Base-by-base conservation (phyloP, 2,888 invertebrate species). In the Tinea pellionella region DNA sequence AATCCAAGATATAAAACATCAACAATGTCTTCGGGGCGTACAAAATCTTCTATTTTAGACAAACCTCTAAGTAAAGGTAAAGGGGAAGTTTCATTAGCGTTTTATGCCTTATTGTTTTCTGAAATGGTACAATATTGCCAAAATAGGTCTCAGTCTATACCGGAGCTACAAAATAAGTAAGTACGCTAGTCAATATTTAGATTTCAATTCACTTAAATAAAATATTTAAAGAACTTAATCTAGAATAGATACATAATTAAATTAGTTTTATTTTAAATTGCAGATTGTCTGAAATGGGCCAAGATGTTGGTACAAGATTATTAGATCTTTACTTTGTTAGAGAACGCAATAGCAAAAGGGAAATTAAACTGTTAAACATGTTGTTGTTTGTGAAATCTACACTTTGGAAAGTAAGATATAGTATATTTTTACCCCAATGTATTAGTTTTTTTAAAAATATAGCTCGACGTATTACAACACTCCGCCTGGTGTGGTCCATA, bases 61-160 rank as follows among this genome's bases (percentile, higher is more conserved):
- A 96, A 96, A 78, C 95, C 96, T 0, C 77, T 98, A 0, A 96
- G 96, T 67, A 95, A 96, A 84, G 97, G 97, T 7, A 96, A 96
- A 82, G 93, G 94, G 13, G 97, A 97, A 89, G 93, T 97, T 61
- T 97, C 96, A 58, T 82, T 97, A 60, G 96, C 96, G 67, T 93
- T 96, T 68, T 99, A 96, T 83, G 97, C 98, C 0, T 89, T 99
- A 57, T 88, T 99, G 61, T 99, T 99, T 80, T 98, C 98, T 16
- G 99, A 99, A 90, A 93, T 99, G 63, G 97, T 99, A 1, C 97
- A 98, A 77, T 99, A 99, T 83, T 97, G 97, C 72, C 98, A 99
- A 88, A 97, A 95, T 88, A 93, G 96, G 68, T 97, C 97, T 8
- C 95, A 95, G 73, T 97, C 96, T 11, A 95, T 98, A 32, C 94